A percentile compares a stretch with the other conserved stretches of the same genome.
phyloP scores from a whole-genome alignment of 2,113 vertebrate species.

The Phylloscopus trochiloides region DNA sequence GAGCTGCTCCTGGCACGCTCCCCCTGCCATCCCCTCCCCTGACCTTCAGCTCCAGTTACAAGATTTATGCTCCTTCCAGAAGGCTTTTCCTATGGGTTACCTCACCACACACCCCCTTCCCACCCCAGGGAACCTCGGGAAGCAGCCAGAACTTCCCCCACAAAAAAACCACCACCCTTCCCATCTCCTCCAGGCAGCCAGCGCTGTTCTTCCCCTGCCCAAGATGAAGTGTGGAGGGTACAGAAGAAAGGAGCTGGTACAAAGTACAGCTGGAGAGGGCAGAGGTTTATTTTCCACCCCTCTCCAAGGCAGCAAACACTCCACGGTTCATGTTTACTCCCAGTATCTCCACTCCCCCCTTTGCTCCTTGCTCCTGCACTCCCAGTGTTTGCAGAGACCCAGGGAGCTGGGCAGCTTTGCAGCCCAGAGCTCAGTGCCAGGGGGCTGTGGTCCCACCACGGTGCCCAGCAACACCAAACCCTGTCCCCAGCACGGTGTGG shows the following conservation, averaged over 20 bases:
- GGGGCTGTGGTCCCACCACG: fast-evolving
- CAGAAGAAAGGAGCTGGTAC: neutral
- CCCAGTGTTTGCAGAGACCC: neutral
- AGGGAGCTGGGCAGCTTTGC: neutral
- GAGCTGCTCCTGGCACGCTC: neutral
- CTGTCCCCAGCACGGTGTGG: fast-evolving
- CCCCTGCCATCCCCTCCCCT: neutral
- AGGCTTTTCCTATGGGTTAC: neutral
- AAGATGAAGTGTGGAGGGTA: fast-evolving
- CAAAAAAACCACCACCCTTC: neutral
- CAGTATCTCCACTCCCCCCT: neutral
- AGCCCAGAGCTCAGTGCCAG: neutral
- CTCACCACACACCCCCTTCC: neutral
- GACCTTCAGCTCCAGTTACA: constrained; percentile 23
- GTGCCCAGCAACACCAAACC: neutral
- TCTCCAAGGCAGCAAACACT: neutral
- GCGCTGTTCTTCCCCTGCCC: fast-evolving
- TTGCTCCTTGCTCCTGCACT: neutral
- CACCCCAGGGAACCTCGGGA: fast-evolving
- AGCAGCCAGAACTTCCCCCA: neutral
- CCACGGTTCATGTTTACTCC: neutral
- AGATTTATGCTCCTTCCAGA: neutral
- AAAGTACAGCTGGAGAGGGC: neutral
- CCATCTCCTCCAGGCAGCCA: fast-evolving
- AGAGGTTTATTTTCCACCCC: constrained; percentile 34